Base-by-base conservation (phyloP, 2,888 invertebrate species). In the Brachyptera risi region DNA sequence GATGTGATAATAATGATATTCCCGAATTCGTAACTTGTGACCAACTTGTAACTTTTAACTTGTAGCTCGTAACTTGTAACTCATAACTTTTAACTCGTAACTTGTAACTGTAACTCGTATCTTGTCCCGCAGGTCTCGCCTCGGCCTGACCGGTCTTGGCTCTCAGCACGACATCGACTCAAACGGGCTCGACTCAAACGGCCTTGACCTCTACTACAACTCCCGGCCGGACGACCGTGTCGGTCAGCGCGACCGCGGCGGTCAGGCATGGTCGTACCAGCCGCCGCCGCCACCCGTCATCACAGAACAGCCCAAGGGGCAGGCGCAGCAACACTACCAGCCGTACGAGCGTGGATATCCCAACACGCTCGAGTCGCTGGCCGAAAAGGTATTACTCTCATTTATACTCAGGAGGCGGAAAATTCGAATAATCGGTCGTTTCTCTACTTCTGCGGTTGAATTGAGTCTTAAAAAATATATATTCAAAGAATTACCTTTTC, bases 331-430 rank as follows among this genome's bases (percentile, higher is more conserved):
- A 67, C 86, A 92, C 71, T 93, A 92, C 75, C 91, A 91, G 65
- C 91, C 92, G 4, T 94, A 92, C 75, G 92, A 93, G 73, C 83
- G 92, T 65, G 85, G 84, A 2, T 90, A 90, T 73, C 90, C 91
- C 1, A 93, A 93, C 73, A 94, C 94, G 1, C 76, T 94, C 67
- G 94, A 94, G 73, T 93, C 92, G 70, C 81, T 95, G 59, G 93
- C 94, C 3, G 94, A 95, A 74, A 93, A 93, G 77, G 79, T 79
- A 74, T 73, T 13, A 24, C n/a, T 19, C 19, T 31, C 11, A 31
- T 31, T 31, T 11, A 11, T 5, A 11, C 31, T n/a, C n/a, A n/a
- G n/a, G n/a, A n/a, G n/a, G n/a, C n/a, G n/a, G n/a, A n/a, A n/a
- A n/a, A n/a, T n/a, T n/a, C n/a, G n/a, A n/a, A n/a, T n/a, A n/a